These are phyloP conservation scores for Amphipoea lucens DNA, from an alignment of 2,888 invertebrate genomes.

Conservation along the genomic window DNA sequence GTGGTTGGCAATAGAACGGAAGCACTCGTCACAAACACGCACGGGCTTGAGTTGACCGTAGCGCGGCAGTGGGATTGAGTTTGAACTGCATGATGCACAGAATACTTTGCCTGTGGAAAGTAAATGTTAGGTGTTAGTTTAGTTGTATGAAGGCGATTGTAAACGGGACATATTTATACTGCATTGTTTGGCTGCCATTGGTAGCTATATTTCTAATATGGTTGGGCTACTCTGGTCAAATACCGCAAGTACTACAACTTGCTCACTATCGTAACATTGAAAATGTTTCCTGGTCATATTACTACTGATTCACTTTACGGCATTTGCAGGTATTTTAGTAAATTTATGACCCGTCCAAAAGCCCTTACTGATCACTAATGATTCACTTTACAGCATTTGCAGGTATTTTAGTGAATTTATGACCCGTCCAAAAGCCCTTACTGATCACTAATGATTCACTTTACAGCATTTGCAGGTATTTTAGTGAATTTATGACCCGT, in stretches of 20 bases:
- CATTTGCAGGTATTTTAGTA: background rate
- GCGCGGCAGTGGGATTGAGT: constrained; percentile 97
- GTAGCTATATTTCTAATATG: background rate
- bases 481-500: too few species aligned
- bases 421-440: too few species aligned
- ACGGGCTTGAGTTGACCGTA: constrained; percentile 98
- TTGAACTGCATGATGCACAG: constrained; percentile 97
- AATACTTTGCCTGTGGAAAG: constrained; percentile 93
- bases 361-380: too few species aligned
- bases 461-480: background rate
- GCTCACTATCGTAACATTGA: background rate
- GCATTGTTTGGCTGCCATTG: background rate
- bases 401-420: too few species aligned
- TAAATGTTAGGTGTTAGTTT: background rate
- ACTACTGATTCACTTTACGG: background rate
- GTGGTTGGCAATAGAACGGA: constrained; percentile 80
- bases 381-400: background rate
- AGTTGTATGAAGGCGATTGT: background rate
- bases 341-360: too few species aligned
- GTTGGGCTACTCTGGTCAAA: background rate
- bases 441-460: background rate
- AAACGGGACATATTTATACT: background rate
- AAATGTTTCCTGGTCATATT: background rate
- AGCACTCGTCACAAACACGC: constrained; percentile 97
- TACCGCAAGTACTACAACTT: background rate